Evolutionary conservation across 2,797 vertebrate genomes (phyloP).

Genomic region (Salmo trutta): DNA sequence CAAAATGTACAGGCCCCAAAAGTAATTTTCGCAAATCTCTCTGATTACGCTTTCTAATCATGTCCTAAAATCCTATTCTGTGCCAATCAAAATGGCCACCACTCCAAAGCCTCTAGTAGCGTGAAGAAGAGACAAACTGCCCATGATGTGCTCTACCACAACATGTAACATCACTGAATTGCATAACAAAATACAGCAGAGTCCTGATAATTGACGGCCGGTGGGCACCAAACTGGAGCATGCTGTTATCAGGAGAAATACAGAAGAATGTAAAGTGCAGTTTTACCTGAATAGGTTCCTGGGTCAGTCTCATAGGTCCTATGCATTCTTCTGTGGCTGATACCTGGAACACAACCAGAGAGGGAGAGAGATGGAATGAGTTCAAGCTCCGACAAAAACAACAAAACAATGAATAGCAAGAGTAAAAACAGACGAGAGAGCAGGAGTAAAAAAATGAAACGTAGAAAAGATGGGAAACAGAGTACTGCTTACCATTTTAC

Average conservation of each 20-base stretch:
- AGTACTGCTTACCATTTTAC: conserved; percentile 62
- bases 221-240: background rate
- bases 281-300: conserved; percentile 90
- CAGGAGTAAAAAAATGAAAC: conserved; percentile 4
- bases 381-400: background rate
- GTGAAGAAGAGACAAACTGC: too few relatives aligned
- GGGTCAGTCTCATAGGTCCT: conserved; percentile 93
- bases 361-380: background rate
- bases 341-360: conserved; percentile 75
- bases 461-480: background rate
- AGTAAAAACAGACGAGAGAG: background rate
- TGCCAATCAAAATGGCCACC: too few relatives aligned
- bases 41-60: too few relatives aligned
- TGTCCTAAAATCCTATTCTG: too few relatives aligned
- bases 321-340: conserved; percentile 86
- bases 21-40: too few relatives aligned
- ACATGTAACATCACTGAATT: background rate
- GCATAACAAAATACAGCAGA: background rate
- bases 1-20: too few relatives aligned
- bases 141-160: too few relatives aligned
- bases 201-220: background rate
- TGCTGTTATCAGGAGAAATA: background rate
- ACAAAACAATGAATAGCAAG: conserved; percentile 14
- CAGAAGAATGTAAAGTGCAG: background rate
- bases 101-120: too few relatives aligned